These are phyloP conservation scores for Rhizoglyphus robini DNA, from an alignment of 1,140 invertebrate genomes.

Conservation along the genomic window DNA sequence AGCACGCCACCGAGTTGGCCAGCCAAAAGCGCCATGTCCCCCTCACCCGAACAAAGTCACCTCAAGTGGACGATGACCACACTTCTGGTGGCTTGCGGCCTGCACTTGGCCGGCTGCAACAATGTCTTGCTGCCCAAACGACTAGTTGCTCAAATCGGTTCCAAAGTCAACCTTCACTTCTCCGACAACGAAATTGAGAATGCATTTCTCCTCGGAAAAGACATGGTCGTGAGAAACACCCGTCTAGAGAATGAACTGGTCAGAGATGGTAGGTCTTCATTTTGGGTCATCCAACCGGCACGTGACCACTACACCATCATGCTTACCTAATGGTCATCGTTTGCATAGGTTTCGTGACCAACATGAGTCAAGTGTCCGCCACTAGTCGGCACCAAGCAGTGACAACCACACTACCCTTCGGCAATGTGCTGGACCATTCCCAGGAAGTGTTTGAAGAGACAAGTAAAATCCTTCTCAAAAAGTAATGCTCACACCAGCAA, in stretches of 20 bases:
- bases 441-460: constrained; percentile 26
- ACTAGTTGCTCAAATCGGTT: background rate
- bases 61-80: background rate
- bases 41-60: background rate
- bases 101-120: background rate
- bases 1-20: background rate
- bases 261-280: constrained; percentile 21
- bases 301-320: background rate
- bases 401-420: constrained; percentile 22
- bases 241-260: constrained; percentile 19
- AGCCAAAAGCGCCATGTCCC: background rate
- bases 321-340: background rate
- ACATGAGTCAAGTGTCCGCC: constrained; percentile 24
- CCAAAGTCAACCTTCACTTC: background rate
- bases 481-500: constrained; percentile 18
- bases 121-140: constrained; percentile 7
- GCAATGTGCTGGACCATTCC: constrained; percentile 22
- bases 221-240: constrained; percentile 15
- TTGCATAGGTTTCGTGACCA: constrained; percentile 20
- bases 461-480: constrained; percentile 22
- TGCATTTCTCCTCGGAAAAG: constrained; percentile 20
- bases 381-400: constrained; percentile 23
- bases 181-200: constrained; percentile 19
- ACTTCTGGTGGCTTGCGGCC: background rate
- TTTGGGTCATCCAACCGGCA: background rate